Evolutionary conservation across 2,888 invertebrate species (phyloP).

Genomic region (Plagiodera versicolora): DNA sequence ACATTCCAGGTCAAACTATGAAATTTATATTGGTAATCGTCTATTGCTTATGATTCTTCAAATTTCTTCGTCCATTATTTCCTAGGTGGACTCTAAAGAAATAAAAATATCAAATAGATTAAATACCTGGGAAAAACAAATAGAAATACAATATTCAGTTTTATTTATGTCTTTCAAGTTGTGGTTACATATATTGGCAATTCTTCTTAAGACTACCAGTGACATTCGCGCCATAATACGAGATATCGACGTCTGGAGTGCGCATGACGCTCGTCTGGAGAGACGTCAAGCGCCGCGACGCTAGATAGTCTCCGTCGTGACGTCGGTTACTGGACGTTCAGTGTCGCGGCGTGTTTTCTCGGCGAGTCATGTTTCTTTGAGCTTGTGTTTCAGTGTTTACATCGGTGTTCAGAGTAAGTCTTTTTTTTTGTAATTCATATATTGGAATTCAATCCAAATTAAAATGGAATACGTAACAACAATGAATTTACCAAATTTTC

Average conservation of each 20-base stretch:
- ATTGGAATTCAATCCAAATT: background rate
- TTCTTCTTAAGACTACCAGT: background rate
- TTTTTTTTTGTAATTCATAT: background rate
- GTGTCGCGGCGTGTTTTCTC: constrained; percentile 11
- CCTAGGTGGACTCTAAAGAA: no score
- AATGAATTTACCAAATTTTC: no score
- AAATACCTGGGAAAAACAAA: no score
- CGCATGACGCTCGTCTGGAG: constrained; percentile 7
- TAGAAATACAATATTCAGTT: no score
- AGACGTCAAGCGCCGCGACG: constrained; percentile 7
- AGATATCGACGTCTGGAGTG: constrained; percentile 5
- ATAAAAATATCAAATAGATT: no score
- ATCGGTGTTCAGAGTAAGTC: constrained; percentile 9
- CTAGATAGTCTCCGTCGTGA: constrained; percentile 19
- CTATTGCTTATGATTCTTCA: no score
- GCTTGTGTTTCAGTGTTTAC: constrained; percentile 15
- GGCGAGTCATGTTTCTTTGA: constrained; percentile 15
- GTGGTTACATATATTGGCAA: no score
- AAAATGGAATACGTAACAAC: background rate
- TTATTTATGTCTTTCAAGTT: no score
- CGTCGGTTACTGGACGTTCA: constrained; percentile 8
- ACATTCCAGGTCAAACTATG: no score
- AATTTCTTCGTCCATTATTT: no score
- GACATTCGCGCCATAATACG: background rate
- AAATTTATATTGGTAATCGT: no score